Percentiles rank a stretch among this genome's conserved stretches.
Evolutionary conservation across 2,888 invertebrate genomes (phyloP).

Genomic region (Fragum fragum): DNA sequence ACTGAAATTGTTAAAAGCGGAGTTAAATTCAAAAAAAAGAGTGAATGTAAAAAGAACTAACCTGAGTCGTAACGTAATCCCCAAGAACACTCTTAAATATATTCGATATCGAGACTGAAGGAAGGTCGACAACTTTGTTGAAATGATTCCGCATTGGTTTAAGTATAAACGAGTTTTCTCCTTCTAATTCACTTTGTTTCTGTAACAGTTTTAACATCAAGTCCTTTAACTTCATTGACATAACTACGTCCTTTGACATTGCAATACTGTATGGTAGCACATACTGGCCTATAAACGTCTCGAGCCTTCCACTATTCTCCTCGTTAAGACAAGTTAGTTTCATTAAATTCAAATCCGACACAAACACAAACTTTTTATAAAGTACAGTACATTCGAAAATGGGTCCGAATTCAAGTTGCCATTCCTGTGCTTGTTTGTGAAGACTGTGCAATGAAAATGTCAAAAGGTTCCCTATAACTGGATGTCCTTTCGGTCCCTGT

Average conservation of each 20-base stretch:
- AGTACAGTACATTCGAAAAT: slow-evolving; percentile 23
- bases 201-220: not conserved
- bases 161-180: slow-evolving; percentile 9
- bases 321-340: not conserved
- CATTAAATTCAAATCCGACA: not conserved
- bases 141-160: not conserved
- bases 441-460: not conserved
- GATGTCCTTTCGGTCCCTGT: slow-evolving; percentile 25
- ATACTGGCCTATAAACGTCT: slow-evolving; percentile 21
- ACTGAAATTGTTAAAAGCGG: too few relatives aligned
- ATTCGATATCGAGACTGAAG: not conserved
- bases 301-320: not conserved
- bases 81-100: not conserved
- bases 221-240: not conserved
- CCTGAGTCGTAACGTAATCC: slow-evolving; percentile 1
- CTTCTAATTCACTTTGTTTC: not conserved
- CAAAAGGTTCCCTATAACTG: slow-evolving; percentile 28
- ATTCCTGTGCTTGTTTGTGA: slow-evolving; percentile 13
- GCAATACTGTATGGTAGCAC: slow-evolving; percentile 16
- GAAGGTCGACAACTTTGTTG: not conserved
- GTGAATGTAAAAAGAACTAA: too few relatives aligned
- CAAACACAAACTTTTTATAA: slow-evolving; percentile 24
- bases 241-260: not conserved
- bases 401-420: slow-evolving; percentile 17
- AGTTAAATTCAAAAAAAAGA: too few relatives aligned